These are phyloP conservation scores for Cebidichthys violaceus DNA, from an alignment of 2,113 vertebrate species.

Conservation along the genomic window DNA sequence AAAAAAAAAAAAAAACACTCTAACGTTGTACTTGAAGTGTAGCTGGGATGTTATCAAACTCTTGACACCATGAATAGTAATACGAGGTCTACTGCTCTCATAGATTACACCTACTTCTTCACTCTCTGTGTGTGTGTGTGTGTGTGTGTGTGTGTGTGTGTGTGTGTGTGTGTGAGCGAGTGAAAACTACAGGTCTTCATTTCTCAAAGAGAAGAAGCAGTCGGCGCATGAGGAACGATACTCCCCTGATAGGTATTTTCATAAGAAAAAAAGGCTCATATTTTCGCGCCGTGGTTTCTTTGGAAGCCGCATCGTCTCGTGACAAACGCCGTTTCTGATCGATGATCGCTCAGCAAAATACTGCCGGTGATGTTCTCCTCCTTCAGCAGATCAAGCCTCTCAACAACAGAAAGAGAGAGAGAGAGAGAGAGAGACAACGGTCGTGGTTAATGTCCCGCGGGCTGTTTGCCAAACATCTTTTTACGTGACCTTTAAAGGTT, in stretches of 20 bases:
- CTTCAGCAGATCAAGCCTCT: constrained; percentile 8
- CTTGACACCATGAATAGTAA: constrained; percentile 50
- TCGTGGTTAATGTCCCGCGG: constrained; percentile 24
- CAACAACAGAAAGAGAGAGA: constrained; percentile 7
- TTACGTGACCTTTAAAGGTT: constrained; percentile 60
- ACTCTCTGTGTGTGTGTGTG: background rate
- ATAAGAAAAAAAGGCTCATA: constrained; percentile 41
- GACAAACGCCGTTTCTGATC: constrained; percentile 25
- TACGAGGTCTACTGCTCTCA: constrained; percentile 35
- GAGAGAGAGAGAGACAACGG: constrained; percentile 6
- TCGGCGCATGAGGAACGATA: constrained; percentile 56
- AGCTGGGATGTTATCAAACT: constrained; percentile 47
- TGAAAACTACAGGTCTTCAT: constrained; percentile 30
- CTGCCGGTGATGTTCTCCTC: constrained; percentile 1
- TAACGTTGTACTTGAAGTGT: constrained; percentile 24
- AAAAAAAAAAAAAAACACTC: background rate
- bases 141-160: constrained; percentile 1
- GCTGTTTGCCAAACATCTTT: constrained; percentile 38
- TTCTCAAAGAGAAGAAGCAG: constrained; percentile 63
- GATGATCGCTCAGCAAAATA: constrained; percentile 37
- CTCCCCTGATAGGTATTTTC: constrained; percentile 52
- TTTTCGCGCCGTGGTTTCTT: constrained; percentile 31
- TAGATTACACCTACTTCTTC: constrained; percentile 32
- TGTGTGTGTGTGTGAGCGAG: background rate
- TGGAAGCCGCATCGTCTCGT: constrained; percentile 27